Conservation (phyloP, 2,797 vertebrate species). For the Gadopsis marmoratus region DNA sequence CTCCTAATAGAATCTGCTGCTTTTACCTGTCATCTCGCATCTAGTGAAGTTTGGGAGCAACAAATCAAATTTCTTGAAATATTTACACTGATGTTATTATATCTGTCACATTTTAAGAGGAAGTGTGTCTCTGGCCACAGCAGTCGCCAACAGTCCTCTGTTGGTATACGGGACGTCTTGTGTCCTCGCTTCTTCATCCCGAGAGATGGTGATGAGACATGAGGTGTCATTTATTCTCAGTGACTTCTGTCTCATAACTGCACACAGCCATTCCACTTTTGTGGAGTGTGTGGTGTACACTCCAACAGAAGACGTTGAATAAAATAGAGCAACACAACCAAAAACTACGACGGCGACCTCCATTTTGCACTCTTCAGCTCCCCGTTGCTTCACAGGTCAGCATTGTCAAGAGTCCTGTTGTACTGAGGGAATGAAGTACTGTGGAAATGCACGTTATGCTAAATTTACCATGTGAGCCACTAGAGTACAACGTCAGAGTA, state of each 20-base stretch:
- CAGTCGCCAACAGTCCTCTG: too few relatives aligned
- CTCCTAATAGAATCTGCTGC: too few relatives aligned
- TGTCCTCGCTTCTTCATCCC: conserved; percentile 23
- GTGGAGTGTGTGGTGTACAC: too few relatives aligned
- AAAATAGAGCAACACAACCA: not conserved
- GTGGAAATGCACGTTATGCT: not conserved
- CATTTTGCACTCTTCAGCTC: not conserved
- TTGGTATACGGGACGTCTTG: too few relatives aligned
- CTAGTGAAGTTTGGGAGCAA: too few relatives aligned
- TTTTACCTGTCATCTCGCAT: too few relatives aligned
- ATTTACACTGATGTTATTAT: too few relatives aligned
- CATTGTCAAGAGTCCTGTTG: not conserved
- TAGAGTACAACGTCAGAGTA: too few relatives aligned
- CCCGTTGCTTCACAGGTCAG: not conserved
- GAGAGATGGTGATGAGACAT: conserved; percentile 5
- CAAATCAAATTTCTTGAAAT: too few relatives aligned
- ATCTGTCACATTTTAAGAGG: too few relatives aligned
- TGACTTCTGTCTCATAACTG: not conserved
- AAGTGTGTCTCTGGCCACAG: too few relatives aligned
- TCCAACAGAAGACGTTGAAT: not conserved
- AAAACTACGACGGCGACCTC: not conserved
- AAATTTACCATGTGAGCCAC: not conserved
- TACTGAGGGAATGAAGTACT: not conserved
- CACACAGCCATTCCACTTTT: not conserved
- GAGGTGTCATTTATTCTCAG: conserved; percentile 44